Conservation (phyloP, 2,888 invertebrate genomes). For the Onthophagus sagittarius region DNA sequence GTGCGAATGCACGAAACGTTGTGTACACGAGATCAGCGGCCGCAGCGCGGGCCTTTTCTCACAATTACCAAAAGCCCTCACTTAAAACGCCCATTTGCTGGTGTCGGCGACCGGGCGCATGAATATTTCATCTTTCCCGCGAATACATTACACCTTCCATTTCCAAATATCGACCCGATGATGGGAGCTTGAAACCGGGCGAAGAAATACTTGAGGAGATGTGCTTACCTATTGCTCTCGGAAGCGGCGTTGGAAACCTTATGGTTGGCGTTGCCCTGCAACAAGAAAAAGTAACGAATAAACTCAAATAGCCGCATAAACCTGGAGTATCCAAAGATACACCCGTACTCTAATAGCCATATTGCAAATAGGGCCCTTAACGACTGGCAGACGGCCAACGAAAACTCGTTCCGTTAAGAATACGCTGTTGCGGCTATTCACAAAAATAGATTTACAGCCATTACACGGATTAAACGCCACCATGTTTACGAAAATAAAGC, state of each 20-base stretch:
- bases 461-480: background rate
- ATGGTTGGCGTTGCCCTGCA: conserved; percentile 30
- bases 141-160: conserved; percentile 3
- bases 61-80: conserved; percentile 10
- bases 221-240: conserved; percentile 32
- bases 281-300: conserved; percentile 19
- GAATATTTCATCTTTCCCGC: conserved; percentile 20
- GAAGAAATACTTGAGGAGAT: background rate
- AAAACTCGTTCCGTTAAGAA: background rate
- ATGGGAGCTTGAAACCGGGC: background rate
- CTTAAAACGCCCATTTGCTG: conserved; percentile 9
- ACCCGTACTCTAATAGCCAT: background rate
- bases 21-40: background rate
- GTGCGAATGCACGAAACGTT: conserved; percentile 8
- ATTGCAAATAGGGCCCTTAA: background rate
- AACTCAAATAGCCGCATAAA: background rate
- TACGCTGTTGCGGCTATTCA: background rate
- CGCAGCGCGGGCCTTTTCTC: conserved; percentile 3
- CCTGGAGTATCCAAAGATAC: background rate
- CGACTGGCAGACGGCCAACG: background rate
- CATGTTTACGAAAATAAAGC: background rate
- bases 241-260: conserved; percentile 33
- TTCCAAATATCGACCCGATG: conserved; percentile 8
- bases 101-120: conserved; percentile 11
- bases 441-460: background rate